Base-by-base conservation (phyloP, 2,113 vertebrate genomes). In the Psephotus haematonotus region DNA sequence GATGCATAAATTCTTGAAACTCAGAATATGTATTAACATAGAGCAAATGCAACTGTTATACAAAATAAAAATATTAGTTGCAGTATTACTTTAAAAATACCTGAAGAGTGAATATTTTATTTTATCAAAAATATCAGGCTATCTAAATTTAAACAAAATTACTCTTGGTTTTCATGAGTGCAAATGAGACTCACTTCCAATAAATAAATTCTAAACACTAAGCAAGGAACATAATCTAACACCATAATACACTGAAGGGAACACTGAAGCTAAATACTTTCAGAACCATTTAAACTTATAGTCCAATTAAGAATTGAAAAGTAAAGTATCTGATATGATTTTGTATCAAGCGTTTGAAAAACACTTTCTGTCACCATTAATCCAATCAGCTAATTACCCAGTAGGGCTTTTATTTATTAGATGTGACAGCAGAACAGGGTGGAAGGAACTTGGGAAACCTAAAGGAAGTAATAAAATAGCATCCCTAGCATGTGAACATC, bases 281-380 rank as follows among this genome's bases (percentile, higher is more conserved):
- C 41, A 65, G 76, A 74, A 78, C 1, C 5, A 37, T 24, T 29
- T 43, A 35, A 53, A 65, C 11, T 65, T 88, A 19, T 15, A 62
- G 37, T 68, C 5, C 24, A 64, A 23, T 25, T 59, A 71, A 69
- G 35, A 83, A 91, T 37, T 22, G 29, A 29, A 37, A 90, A 82
- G 44, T 37, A 46, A 63, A 64, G 4, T 39, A 84, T 33, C 78
- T 90, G 44, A 84, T 39, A 76, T 91, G 43, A 94, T 83, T 95
- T 95, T 90, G 64, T 71, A 88, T 55, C 18, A 50, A 79, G 17
- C 80, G 46, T 90, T 95, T 88, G 90, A 90, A 94, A 86, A 87
- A 18, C 22, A 94, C 69, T 8, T 37, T 88, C 67, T 90, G 91
- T 93, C 93, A 91, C 37, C 49, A 65, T 91, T 83, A 87, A 65